These are phyloP conservation scores for honey bee (Apis mellifera) DNA, from an alignment of 1,140 invertebrate species.

Conservation along the genomic window DNA sequence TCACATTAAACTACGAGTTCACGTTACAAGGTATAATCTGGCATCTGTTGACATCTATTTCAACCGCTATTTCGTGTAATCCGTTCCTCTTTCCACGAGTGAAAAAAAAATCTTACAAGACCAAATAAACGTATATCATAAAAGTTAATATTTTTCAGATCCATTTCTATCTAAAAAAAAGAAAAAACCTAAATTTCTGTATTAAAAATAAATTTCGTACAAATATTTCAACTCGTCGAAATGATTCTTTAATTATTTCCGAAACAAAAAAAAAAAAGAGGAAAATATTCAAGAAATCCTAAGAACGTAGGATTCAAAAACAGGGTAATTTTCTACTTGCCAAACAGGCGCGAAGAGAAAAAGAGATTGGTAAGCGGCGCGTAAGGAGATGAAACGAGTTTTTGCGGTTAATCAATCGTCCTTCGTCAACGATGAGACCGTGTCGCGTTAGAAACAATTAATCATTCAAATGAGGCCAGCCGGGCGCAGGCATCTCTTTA, in stretches of 20 bases:
- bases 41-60: slow-evolving; percentile 27
- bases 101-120: too few relatives aligned
- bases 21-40: slow-evolving; percentile 6
- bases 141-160: too few relatives aligned
- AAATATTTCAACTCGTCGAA: too few relatives aligned
- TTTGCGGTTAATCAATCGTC: slow-evolving; percentile 47
- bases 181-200: too few relatives aligned
- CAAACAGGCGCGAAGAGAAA: background rate
- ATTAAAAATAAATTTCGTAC: too few relatives aligned
- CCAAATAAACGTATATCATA: too few relatives aligned
- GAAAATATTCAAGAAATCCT: background rate
- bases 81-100: too few relatives aligned
- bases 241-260: background rate
- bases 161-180: too few relatives aligned
- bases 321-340: slow-evolving; percentile 18
- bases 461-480: slow-evolving; percentile 62
- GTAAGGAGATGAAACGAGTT: slow-evolving; percentile 55
- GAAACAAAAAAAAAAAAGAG: background rate
- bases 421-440: slow-evolving; percentile 12
- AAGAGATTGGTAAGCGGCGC: background rate
- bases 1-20: background rate
- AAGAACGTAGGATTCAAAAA: background rate
- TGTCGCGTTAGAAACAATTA: slow-evolving; percentile 65
- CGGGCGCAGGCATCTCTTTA: slow-evolving; percentile 13
- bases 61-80: background rate